Conservation (phyloP, 2,797 vertebrate species). For the Peromyscus aztecus region DNA sequence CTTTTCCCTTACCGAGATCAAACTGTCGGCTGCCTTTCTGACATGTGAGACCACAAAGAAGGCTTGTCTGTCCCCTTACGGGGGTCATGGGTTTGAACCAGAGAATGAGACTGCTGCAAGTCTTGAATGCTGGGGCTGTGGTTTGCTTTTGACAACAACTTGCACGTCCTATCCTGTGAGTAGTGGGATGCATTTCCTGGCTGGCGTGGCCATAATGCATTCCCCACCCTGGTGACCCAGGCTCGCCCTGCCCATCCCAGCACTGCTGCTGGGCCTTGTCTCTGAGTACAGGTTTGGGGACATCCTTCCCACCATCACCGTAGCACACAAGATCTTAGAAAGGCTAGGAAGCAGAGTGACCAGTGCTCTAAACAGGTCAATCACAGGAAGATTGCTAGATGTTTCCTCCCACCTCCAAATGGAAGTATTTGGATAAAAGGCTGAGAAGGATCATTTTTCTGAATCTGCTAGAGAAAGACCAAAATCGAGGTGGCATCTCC, state of each 20-base stretch:
- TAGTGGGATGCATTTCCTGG: not conserved
- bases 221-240: not conserved
- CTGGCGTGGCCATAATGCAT: not conserved
- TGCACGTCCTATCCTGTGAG: not conserved
- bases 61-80: not conserved
- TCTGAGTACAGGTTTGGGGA: not conserved
- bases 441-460: not conserved
- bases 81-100: not conserved
- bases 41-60: not conserved
- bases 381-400: not conserved
- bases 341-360: not conserved
- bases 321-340: not conserved
- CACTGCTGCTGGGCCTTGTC: not conserved
- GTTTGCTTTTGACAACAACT: not conserved
- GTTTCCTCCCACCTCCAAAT: not conserved
- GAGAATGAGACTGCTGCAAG: not conserved
- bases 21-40: constrained; percentile 20
- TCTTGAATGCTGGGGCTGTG: not conserved
- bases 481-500: not conserved
- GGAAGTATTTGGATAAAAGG: not conserved
- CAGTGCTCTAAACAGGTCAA: not conserved
- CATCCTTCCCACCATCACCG: not conserved
- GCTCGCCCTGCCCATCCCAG: fast-evolving
- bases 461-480: not conserved
- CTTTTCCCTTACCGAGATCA: not conserved